Evolutionary conservation across 2,888 invertebrate species (phyloP).

Genomic region (Macroteleia sp.): DNA sequence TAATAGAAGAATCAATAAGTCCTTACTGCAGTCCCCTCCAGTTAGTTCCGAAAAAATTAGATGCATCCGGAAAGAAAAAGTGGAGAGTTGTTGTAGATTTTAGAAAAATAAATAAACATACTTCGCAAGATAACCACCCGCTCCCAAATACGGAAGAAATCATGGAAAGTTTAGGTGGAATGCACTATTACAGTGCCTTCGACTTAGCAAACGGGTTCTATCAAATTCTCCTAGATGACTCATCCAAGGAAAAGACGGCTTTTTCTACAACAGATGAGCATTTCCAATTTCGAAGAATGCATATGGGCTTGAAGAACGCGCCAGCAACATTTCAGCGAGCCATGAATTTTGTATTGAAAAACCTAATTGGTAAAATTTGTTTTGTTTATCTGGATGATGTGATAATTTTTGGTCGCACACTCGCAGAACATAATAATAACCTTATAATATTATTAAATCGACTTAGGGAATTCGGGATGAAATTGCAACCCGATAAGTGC

Average conservation of each 20-base stretch:
- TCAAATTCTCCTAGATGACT: background rate
- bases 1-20: background rate
- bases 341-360: background rate
- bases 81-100: too few species aligned
- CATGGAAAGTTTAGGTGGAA: background rate
- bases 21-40: background rate
- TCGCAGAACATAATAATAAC: conserved; percentile 1
- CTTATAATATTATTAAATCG: conserved; percentile 1
- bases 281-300: background rate
- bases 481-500: conserved; percentile 14
- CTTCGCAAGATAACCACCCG: too few species aligned
- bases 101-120: background rate
- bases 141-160: too few species aligned
- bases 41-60: background rate
- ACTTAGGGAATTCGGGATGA: conserved; percentile 2
- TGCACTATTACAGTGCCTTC: background rate
- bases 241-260: background rate
- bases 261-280: background rate
- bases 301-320: background rate
- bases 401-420: conserved; percentile 1
- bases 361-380: background rate
- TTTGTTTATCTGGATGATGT: conserved; percentile 1
- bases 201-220: background rate
- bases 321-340: background rate
- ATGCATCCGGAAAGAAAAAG: background rate